A percentile compares a stretch with the other conserved stretches of the same genome.
Conservation (phyloP, 2,113 vertebrate genomes). For the Calcarius ornatus region DNA sequence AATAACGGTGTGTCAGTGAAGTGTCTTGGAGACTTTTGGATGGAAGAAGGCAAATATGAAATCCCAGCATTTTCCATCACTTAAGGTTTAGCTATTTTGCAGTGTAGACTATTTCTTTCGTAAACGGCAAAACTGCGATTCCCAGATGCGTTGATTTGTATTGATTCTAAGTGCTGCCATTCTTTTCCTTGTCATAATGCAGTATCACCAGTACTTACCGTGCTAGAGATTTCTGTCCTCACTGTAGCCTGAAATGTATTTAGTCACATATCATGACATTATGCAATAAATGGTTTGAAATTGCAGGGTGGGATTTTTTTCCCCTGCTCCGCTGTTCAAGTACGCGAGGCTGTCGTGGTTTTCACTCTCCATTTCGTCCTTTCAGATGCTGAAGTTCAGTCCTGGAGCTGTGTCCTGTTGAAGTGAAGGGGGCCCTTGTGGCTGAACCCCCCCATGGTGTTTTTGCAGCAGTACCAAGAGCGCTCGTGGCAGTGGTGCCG, state of each 20-base stretch:
- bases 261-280: conserved; percentile 70
- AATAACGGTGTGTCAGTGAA: neutral
- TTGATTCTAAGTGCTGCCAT: conserved; percentile 41
- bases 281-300: conserved; percentile 74
- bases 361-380: neutral
- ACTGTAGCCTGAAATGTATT: conserved; percentile 67
- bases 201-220: conserved; percentile 6
- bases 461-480: neutral
- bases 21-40: conserved; percentile 49
- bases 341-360: neutral
- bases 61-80: conserved; percentile 34
- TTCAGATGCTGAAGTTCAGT: neutral
- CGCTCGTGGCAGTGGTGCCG: fast-evolving
- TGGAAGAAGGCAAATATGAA: conserved; percentile 57
- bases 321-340: conserved; percentile 19
- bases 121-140: neutral
- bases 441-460: fast-evolving
- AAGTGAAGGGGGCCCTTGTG: neutral
- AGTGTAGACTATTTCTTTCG: conserved; percentile 22
- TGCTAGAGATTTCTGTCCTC: conserved; percentile 55
- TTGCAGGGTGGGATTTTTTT: conserved; percentile 5
- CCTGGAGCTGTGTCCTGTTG: neutral
- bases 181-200: conserved; percentile 11
- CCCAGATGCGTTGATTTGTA: neutral
- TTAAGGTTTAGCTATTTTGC: conserved; percentile 27